phyloP scores from a whole-genome alignment of 2,888 invertebrate species.

The Leucania comma region DNA sequence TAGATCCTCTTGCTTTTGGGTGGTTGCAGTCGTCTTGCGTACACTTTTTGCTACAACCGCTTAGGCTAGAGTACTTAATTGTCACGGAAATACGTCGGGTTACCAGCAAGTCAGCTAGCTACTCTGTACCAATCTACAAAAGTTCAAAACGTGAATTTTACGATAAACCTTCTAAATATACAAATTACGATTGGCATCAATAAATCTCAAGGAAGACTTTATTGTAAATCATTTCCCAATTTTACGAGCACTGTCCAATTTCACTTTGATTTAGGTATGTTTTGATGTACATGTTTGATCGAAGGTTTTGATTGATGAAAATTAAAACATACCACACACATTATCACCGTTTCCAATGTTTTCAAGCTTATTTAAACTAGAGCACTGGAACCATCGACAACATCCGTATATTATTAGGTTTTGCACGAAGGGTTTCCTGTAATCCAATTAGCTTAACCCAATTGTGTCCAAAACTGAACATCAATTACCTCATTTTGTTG shows the following conservation, averaged over 20 bases:
- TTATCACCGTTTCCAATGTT: not conserved
- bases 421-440: conserved; percentile 83
- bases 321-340: conserved; percentile 6
- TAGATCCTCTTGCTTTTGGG: not conserved
- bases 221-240: conserved; percentile 39
- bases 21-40: not conserved
- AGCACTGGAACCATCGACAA: conserved; percentile 53
- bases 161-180: conserved; percentile 47
- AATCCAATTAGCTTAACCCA: conserved; percentile 87
- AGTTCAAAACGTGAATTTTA: not conserved
- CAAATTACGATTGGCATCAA: conserved; percentile 22
- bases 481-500: conserved; percentile 74
- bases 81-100: too few relatives aligned
- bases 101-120: too few relatives aligned
- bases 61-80: too few relatives aligned
- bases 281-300: too few relatives aligned
- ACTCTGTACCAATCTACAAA: too few relatives aligned
- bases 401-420: conserved; percentile 69
- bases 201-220: conserved; percentile 36
- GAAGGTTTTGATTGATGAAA: conserved; percentile 22
- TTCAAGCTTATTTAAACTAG: conserved; percentile 28
- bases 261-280: conserved; percentile 44
- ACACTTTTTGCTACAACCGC: too few relatives aligned
- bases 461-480: conserved; percentile 82
- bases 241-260: conserved; percentile 40